Conservation (phyloP, 1,140 invertebrate genomes). For the Aphaenogaster floridana region DNA sequence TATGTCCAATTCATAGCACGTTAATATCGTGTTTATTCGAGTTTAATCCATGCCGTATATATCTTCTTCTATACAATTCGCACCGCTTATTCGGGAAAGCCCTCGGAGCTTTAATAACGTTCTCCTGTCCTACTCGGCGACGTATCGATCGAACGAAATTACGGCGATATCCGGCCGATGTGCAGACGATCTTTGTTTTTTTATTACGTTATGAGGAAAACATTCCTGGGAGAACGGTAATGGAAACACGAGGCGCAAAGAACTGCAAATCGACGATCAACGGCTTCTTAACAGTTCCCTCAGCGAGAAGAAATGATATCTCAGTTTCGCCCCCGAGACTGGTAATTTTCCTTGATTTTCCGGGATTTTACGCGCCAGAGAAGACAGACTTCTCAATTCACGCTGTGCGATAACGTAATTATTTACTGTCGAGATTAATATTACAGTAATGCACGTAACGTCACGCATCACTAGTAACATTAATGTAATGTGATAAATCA, state of each 20-base stretch:
- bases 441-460: neutral
- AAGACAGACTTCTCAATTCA: neutral
- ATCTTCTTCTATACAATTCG: slow-evolving; percentile 38
- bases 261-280: neutral
- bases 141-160: slow-evolving; percentile 65
- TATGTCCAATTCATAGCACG: slow-evolving; percentile 31
- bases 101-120: slow-evolving; percentile 67
- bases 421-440: slow-evolving; percentile 20
- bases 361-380: neutral
- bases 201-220: slow-evolving; percentile 30
- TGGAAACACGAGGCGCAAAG: slow-evolving; percentile 12
- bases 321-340: slow-evolving; percentile 8
- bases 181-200: slow-evolving; percentile 19
- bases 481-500: slow-evolving; percentile 29
- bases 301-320: neutral
- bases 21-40: slow-evolving; percentile 43
- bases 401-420: slow-evolving; percentile 11
- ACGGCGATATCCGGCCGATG: slow-evolving; percentile 14
- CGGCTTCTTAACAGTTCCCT: slow-evolving; percentile 5
- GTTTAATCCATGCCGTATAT: slow-evolving; percentile 1
- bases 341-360: slow-evolving; percentile 30
- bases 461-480: slow-evolving; percentile 24
- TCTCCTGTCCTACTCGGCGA: slow-evolving; percentile 54
- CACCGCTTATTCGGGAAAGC: slow-evolving; percentile 39
- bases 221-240: neutral